These are phyloP conservation scores for Cyclophora punctaria DNA, from an alignment of 2,888 invertebrate species.

Conservation along the genomic window DNA sequence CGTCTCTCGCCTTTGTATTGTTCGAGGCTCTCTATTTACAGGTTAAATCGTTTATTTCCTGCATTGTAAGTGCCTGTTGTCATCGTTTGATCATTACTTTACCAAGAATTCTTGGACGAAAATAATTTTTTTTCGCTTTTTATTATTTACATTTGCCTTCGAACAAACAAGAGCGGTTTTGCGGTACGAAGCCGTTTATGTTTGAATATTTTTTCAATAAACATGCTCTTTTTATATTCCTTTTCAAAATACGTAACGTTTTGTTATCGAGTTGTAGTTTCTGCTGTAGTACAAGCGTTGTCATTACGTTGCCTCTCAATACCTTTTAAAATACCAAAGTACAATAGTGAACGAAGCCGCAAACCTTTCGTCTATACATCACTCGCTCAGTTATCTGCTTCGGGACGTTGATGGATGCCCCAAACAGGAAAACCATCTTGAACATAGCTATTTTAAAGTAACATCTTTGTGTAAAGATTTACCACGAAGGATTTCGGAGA, in stretches of 20 bases:
- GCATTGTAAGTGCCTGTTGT: constrained; percentile 14
- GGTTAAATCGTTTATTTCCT: constrained; percentile 30
- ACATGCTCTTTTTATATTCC: too few species aligned
- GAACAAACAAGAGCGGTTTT: too few species aligned
- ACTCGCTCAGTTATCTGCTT: constrained; percentile 39
- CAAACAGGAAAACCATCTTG: constrained; percentile 27
- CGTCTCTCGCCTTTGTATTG: constrained; percentile 52
- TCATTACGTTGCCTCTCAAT: not conserved
- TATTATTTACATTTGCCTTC: too few species aligned
- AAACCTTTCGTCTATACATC: constrained; percentile 30
- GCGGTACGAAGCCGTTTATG: too few species aligned
- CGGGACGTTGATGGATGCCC: constrained; percentile 45
- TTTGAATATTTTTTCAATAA: too few species aligned
- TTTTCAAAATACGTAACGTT: too few species aligned
- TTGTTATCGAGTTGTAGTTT: too few species aligned
- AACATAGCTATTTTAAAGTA: not conserved
- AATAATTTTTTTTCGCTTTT: not conserved
- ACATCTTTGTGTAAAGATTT: not conserved
- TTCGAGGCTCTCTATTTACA: constrained; percentile 41
- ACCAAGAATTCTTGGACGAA: constrained; percentile 1
- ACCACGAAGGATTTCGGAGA: too few species aligned
- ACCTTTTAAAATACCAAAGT: not conserved
- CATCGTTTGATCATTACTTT: constrained; percentile 14
- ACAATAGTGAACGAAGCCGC: not conserved
- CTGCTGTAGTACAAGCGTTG: not conserved